Percentiles rank a stretch among this genome's conserved stretches.
These are phyloP conservation scores for Thunnus maccoyii DNA, from an alignment of 2,113 vertebrate species.

Conservation along the genomic window DNA sequence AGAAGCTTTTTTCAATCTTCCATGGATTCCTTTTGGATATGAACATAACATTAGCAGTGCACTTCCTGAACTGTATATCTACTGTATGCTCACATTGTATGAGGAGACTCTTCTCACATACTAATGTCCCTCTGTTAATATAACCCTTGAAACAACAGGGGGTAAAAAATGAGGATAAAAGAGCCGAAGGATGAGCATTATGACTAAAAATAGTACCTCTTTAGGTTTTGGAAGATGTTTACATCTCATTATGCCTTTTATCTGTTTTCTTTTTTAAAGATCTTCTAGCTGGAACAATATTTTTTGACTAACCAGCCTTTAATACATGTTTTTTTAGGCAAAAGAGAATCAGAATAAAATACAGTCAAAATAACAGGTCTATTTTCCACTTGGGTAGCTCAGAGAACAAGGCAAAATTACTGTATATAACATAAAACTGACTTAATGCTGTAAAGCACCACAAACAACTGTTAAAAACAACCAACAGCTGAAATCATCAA, in stretches of 20 bases:
- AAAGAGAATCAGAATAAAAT: slow-evolving; percentile 4
- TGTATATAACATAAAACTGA: no score
- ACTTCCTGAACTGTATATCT: neutral
- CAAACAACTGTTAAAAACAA: neutral
- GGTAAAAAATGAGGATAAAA: neutral
- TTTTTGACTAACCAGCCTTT: neutral
- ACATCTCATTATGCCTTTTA: slow-evolving; percentile 9
- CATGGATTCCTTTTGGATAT: neutral
- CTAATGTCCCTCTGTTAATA: slow-evolving; percentile 68
- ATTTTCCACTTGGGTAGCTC: slow-evolving; percentile 14
- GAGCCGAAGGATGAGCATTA: neutral
- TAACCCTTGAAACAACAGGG: slow-evolving; percentile 54
- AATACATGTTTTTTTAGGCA: slow-evolving; percentile 18
- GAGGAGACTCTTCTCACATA: slow-evolving; percentile 62
- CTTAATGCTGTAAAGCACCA: neutral
- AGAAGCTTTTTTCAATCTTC: neutral
- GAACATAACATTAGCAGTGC: neutral
- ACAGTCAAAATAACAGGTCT: neutral
- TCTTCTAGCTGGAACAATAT: slow-evolving; percentile 2
- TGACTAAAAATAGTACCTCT: neutral
- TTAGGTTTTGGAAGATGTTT: slow-evolving; percentile 19
- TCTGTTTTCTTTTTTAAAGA: neutral
- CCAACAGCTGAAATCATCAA: slow-evolving; percentile 18
- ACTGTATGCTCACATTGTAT: slow-evolving; percentile 29
- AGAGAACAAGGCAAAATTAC: neutral